Base-by-base conservation (phyloP, 2,888 invertebrate genomes). In the Drosophila monieri region DNA sequence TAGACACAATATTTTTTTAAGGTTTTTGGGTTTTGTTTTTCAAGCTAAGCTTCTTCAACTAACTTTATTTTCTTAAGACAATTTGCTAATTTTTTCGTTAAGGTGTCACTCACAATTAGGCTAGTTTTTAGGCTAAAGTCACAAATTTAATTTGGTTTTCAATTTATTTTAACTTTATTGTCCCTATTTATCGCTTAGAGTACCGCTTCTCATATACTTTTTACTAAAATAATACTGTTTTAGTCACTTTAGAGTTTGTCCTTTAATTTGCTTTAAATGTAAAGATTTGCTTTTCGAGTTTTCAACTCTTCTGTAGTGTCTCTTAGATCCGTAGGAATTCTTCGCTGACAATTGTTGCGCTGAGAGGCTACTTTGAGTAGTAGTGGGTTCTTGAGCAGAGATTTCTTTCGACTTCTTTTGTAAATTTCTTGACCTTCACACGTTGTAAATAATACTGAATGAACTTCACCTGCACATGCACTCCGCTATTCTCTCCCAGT, bases 181-280 rank as follows among this genome's bases (percentile, higher is more conserved):
- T 68, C 68, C 60, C 67, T 64, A 66, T 53, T 66, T 65, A 65
- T 53, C 67, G 67, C 67, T 65, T 65, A 66, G 53, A 27, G 49
- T 55, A 51, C 49, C 15, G 25, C 25, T n/a, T 6, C 18, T 43
- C 27, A 37, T 18, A 30, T 57, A 56, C 43, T 37, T 53, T 43
- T 49, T 73, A 73, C 21, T 68, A 51, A 69, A 81, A 78, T 81
- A 77, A 77, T 77, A 77, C 77, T 77, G 81, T 12, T 71, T 59
- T 15, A 21, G n/a, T 35, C 64, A 53, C 67, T 54, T 69, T 43
- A 5, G 10, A 44, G 41, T 48, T 62, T 53, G 1, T 21, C 14
- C 30, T 30, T 60, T 43, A 9, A 21, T 43, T 43, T 10, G 18
- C 18, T 23, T 44, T 23, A 41, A 59, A 59, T 10, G n/a, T 18